A percentile compares a stretch with the other conserved stretches of the same genome.
These are phyloP conservation scores for Tamias sibiricus DNA, from an alignment of 2,113 vertebrate species.

Conservation along the genomic window DNA sequence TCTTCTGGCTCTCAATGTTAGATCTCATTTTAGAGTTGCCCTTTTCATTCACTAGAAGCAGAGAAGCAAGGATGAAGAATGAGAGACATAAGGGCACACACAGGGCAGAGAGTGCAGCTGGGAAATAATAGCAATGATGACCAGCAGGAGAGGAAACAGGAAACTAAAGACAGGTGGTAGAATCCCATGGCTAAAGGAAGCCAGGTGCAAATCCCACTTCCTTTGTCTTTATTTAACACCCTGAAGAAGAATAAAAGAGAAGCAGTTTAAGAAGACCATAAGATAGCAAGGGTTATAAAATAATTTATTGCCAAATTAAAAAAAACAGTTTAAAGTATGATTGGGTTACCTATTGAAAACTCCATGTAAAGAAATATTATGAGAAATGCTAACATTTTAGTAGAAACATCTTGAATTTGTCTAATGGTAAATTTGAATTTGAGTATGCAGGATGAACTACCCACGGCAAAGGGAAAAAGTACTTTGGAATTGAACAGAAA, in stretches of 20 bases:
- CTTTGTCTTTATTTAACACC: conserved; percentile 36
- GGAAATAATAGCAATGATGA: neutral
- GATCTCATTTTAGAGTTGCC: conserved; percentile 7
- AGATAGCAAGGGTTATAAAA: neutral
- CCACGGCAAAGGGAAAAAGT: neutral
- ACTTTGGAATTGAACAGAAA: neutral
- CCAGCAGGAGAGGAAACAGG: neutral
- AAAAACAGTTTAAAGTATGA: neutral
- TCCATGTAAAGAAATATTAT: neutral
- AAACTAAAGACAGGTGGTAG: neutral
- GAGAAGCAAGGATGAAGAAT: neutral
- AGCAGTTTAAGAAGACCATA: conserved; percentile 11
- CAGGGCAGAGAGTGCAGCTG: neutral
- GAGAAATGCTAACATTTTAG: neutral
- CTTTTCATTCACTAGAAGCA: conserved; percentile 1
- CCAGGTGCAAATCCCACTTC: neutral
- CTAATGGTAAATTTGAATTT: neutral
- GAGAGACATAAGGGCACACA: neutral
- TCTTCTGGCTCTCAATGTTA: neutral
- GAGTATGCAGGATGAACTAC: neutral
- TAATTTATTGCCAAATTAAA: neutral
- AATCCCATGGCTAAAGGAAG: neutral
- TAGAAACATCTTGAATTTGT: neutral
- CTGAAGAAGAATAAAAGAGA: conserved; percentile 4
- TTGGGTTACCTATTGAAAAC: neutral